Conservation (phyloP, 2,888 invertebrate genomes). For the Cheiracanthium punctorium region DNA sequence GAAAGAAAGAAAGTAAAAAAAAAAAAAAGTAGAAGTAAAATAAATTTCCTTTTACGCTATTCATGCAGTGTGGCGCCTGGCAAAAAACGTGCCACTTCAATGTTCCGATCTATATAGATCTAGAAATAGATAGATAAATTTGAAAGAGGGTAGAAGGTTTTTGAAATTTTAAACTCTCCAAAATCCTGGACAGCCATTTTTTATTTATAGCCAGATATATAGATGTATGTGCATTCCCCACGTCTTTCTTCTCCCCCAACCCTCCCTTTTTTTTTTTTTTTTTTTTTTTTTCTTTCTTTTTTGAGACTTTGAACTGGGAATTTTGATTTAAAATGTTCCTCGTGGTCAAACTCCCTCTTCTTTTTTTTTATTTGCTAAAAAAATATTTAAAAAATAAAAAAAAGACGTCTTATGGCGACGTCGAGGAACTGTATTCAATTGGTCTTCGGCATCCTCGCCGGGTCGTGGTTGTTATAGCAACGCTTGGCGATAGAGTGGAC, state of each 20-base stretch:
- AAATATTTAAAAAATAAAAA: conserved; percentile 36
- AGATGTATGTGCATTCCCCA: conserved; percentile 25
- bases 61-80: conserved; percentile 44
- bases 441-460: conserved; percentile 50
- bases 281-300: conserved; percentile 16
- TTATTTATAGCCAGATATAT: conserved; percentile 57
- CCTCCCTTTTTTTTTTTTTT: no score
- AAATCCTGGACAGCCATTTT: conserved; percentile 65
- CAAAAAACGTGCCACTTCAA: conserved; percentile 53
- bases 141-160: conserved; percentile 50
- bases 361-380: conserved; percentile 20
- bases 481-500: conserved; percentile 52
- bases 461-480: conserved; percentile 41
- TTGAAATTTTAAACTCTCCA: conserved; percentile 68
- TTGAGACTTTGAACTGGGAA: conserved; percentile 41
- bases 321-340: conserved; percentile 64
- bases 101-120: conserved; percentile 37
- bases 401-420: conserved; percentile 26
- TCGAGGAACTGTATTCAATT: conserved; percentile 53
- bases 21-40: conserved; percentile 32
- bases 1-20: conserved; percentile 23
- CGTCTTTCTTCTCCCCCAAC: conserved; percentile 3
- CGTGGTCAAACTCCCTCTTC: conserved; percentile 22
- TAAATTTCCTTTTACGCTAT: conserved; percentile 47
- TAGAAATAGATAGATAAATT: conserved; percentile 50